Evolutionary conservation across 1,140 invertebrate genomes (phyloP), one percentile per base, ranked within the genome.

Genomic region (Pseudomyrmex flavicornis): DNA sequence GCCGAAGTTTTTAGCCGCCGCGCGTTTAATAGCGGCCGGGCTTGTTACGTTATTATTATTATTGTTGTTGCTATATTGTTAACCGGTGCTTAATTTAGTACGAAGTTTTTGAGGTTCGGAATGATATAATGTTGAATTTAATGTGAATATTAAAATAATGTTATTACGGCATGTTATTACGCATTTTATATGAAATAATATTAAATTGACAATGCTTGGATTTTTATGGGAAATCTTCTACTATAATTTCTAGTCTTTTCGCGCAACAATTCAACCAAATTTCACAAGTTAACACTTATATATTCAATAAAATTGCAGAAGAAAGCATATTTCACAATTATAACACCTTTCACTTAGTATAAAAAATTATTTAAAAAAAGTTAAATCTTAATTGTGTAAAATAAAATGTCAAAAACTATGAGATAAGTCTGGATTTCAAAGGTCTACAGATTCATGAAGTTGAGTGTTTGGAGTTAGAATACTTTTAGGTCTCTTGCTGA

Each of bases 1-100:
- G 52, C 44, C n/a, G 26, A 70, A 59, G 20, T 72, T 80, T 79
- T 80, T 13, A 59, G 54, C 76, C 56, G 44, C 17, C 44, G 65
- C 56, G 15, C 61, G 48, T 66, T 77, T 66, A 68, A 77, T 48
- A 70, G 52, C 15, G 26, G 72, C 4, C 5, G 15, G n/a, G 46
- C 61, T 76, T 13, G 56, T 48, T 48, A 35, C 35, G 72, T n/a
- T n/a, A 22, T n/a, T 17, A 20, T 58, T 59, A 20, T 17, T 58
- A 22, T 54, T 48, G 22, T 22, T 70, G 66, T 65, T 20, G 20
- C 68, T 46, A 35, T 15, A 22, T 26, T 69, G 20, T 15, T 35
- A 35, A 35, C 35, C 35, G 35, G 35, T 15, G 17, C 20, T 70
- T 59, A 12, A 80, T 70, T 20, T 80, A 10, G 54, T 22, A 69